Evolutionary conservation across 1,140 invertebrate species (phyloP), one percentile per base, ranked within the genome.

Genomic region (Zaprionus davidi): DNA sequence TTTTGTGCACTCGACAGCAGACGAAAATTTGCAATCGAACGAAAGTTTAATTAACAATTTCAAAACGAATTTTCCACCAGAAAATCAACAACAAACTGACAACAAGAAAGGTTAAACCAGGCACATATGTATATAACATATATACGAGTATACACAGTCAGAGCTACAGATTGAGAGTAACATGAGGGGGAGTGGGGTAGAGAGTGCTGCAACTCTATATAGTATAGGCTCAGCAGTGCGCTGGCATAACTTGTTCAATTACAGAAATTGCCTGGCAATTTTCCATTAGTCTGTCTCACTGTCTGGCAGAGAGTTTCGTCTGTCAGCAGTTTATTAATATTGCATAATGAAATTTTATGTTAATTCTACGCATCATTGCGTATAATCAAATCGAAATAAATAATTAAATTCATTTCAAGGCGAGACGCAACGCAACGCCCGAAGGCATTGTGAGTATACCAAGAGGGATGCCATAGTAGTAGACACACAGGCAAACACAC

Each of bases 341-440:
- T 83, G 81, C 81, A 84, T 92, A 92, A 92, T 92, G 81, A 81
- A 92, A 92, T 92, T 92, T 87, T 87, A 90, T 92, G 83, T 92
- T 92, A 92, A 92, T 92, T 87, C 82, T 91, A 84, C 88, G 91
- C 91, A 91, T 92, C 91, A 91, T 90, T 91, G 91, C 78, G 81
- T 76, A 76, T 91, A 92, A 92, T 92, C 82, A 92, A 92, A 92
- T 92, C 79, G 79, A 92, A 91, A 87, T 91, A 91, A 92, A 92
- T 92, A 92, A 92, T 92, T 92, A 90, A 90, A 86, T 87, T 82
- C 82, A 82, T 75, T 90, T 72, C 36, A 75, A 82, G 78, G 70
- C 71, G 75, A 72, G 78, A 67, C 81, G 62, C 77, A 81, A 69
- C 68, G 41, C 53, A 79, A 26, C 24, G 67, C 66, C 76, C 38